Conservation (phyloP, 1,140 invertebrate genomes). For the Mesaphorura yosii region DNA sequence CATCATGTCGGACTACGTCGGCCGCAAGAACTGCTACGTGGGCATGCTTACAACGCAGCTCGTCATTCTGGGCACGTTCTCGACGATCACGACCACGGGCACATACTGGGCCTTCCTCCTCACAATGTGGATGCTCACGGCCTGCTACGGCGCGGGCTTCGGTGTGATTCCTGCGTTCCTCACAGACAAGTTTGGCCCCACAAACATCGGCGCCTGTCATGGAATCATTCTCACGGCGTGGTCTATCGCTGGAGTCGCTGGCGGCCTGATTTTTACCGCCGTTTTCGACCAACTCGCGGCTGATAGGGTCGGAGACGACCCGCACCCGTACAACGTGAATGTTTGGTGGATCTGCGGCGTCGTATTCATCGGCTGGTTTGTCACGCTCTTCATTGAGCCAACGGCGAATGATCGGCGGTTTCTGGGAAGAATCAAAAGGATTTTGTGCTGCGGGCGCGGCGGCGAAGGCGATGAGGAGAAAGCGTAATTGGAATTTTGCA, state of each 20-base stretch:
- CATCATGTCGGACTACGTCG: slow-evolving; percentile 20
- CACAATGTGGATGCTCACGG: slow-evolving; percentile 19
- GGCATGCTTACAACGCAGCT: slow-evolving; percentile 20
- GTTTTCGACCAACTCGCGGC: slow-evolving; percentile 13
- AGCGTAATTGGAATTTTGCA: no score
- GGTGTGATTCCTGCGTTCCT: slow-evolving; percentile 25
- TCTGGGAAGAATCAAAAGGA: background rate
- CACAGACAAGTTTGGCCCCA: slow-evolving; percentile 24
- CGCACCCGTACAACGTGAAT: slow-evolving; percentile 24
- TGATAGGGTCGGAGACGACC: slow-evolving; percentile 1
- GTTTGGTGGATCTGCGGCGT: slow-evolving; percentile 24
- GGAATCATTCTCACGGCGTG: slow-evolving; percentile 28
- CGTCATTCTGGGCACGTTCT: slow-evolving; percentile 19
- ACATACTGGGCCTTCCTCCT: slow-evolving; percentile 23
- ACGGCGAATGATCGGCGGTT: slow-evolving; percentile 11
- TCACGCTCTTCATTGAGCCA: slow-evolving; percentile 10
- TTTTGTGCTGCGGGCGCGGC: slow-evolving; percentile 3
- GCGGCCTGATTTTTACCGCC: slow-evolving; percentile 22
- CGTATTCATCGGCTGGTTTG: slow-evolving; percentile 14
- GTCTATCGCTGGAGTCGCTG: slow-evolving; percentile 23
- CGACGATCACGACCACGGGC: slow-evolving; percentile 14
- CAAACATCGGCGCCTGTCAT: slow-evolving; percentile 24
- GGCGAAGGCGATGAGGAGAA: no score
- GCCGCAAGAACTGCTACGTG: slow-evolving; percentile 23
- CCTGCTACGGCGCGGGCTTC: slow-evolving; percentile 26